phyloP scores from a whole-genome alignment of 2,797 vertebrate species.

The Sternarchorhynchus goeldii region DNA sequence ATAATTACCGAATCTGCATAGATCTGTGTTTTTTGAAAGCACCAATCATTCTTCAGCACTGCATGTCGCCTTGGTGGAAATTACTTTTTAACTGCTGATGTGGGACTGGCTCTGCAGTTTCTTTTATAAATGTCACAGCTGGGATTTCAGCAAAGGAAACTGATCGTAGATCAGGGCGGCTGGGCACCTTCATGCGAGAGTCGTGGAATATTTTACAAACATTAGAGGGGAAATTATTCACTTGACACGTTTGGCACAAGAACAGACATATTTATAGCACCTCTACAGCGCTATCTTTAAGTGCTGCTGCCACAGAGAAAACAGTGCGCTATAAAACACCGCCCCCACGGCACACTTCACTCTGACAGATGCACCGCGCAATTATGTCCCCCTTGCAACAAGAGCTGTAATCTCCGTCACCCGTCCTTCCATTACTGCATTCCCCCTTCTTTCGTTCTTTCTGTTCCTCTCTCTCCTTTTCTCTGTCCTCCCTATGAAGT shows the following conservation, averaged over 20 bases:
- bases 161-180: slow-evolving; percentile 29
- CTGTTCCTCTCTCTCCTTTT: slow-evolving; percentile 13
- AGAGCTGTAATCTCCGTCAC: slow-evolving; percentile 72
- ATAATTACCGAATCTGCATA: background rate
- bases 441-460: slow-evolving; percentile 36
- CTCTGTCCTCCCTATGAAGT: slow-evolving; percentile 33
- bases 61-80: slow-evolving; percentile 13
- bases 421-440: slow-evolving; percentile 67
- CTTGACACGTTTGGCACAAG: slow-evolving; percentile 47
- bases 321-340: slow-evolving; percentile 69
- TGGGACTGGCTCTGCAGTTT: slow-evolving; percentile 31
- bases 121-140: slow-evolving; percentile 33
- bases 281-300: slow-evolving; percentile 43
- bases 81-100: slow-evolving; percentile 13
- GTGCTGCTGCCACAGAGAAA: slow-evolving; percentile 42
- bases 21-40: slow-evolving; percentile 12
- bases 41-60: slow-evolving; percentile 22
- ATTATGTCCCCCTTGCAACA: slow-evolving; percentile 74
- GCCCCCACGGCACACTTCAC: slow-evolving; percentile 64
- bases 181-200: background rate
- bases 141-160: slow-evolving; percentile 31
- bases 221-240: slow-evolving; percentile 42
- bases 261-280: slow-evolving; percentile 48
- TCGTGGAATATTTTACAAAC: slow-evolving; percentile 34
- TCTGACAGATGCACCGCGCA: slow-evolving; percentile 71